Evolutionary conservation across 2,113 vertebrate species (phyloP).

Genomic region (Actenoides lindsayi): DNA sequence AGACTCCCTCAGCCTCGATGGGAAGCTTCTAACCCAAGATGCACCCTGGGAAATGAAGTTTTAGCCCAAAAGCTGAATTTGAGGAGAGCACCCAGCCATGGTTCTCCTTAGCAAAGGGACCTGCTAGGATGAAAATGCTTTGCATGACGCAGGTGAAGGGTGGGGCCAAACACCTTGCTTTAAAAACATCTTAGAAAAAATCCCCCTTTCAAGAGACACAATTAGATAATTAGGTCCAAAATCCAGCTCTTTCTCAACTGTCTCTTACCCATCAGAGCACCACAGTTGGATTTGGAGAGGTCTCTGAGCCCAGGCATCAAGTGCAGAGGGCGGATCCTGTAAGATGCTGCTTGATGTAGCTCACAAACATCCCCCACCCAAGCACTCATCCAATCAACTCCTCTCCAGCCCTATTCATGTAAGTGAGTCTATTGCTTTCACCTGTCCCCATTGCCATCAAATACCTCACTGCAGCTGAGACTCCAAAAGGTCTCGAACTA

Average conservation of each 20-base stretch:
- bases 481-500: accelerated
- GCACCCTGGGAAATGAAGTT: constrained; percentile 25
- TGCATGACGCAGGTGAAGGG: accelerated
- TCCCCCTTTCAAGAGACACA: accelerated
- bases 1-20: background rate
- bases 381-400: accelerated
- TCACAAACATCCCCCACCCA: accelerated
- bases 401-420: background rate
- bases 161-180: accelerated
- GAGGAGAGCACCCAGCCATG: accelerated
- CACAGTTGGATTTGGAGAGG: accelerated
- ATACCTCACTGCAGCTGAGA: background rate
- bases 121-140: accelerated
- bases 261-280: background rate
- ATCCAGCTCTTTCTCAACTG: background rate
- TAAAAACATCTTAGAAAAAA: accelerated
- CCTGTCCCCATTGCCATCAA: background rate
- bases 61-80: background rate
- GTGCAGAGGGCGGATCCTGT: accelerated
- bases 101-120: accelerated
- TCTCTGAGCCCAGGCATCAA: accelerated
- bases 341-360: accelerated
- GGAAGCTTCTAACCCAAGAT: background rate
- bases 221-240: accelerated
- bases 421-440: background rate